These are phyloP conservation scores for Mugil cephalus DNA, from an alignment of 2,113 vertebrate species.

Conservation along the genomic window DNA sequence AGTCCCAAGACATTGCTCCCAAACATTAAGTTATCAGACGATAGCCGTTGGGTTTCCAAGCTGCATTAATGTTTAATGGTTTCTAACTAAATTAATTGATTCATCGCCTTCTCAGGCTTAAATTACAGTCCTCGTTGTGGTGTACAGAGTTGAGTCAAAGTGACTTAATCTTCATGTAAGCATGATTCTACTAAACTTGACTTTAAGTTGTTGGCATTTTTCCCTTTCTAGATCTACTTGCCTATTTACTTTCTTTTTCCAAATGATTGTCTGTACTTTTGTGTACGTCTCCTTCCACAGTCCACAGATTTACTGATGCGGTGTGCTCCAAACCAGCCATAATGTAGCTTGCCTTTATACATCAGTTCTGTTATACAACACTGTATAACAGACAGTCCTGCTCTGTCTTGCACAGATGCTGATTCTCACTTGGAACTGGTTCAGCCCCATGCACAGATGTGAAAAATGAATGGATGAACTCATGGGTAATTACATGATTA, in stretches of 20 bases:
- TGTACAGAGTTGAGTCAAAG: background rate
- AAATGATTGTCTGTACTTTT: no score
- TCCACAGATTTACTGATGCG: background rate
- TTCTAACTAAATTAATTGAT: constrained; percentile 33
- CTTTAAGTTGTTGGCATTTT: background rate
- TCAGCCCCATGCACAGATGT: background rate
- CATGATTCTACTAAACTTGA: background rate
- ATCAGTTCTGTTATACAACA: background rate
- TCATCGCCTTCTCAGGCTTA: constrained; percentile 31
- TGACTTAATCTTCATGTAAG: background rate
- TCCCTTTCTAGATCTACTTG: background rate
- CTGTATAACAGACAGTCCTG: no score
- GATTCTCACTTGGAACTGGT: background rate
- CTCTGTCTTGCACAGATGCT: no score
- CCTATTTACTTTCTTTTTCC: background rate
- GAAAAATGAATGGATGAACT: background rate
- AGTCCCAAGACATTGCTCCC: no score
- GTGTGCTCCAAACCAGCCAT: background rate
- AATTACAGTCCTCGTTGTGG: constrained; percentile 9
- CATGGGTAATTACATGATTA: background rate
- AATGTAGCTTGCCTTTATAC: background rate
- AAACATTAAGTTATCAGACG: no score
- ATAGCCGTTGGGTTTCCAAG: no score
- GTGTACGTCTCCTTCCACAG: background rate
- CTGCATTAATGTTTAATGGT: constrained; percentile 32